A percentile compares a stretch with the other conserved stretches of the same genome.
phyloP scores from a whole-genome alignment of 2,113 vertebrate species.

The Cyanoliseus patagonus region DNA sequence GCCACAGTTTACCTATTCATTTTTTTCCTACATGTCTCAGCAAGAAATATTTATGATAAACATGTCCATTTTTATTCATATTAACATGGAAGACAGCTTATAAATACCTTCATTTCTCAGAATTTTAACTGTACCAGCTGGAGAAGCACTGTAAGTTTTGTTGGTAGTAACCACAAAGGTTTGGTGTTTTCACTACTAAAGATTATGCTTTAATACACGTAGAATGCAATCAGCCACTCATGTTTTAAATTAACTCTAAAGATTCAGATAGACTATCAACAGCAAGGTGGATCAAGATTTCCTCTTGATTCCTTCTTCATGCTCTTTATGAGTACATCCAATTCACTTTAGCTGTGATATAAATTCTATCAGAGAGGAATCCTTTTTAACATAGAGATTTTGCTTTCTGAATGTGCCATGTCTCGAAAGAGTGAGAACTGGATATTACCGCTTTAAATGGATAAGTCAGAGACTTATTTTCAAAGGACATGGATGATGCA shows the following conservation, averaged over 20 bases:
- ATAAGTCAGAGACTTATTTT: not conserved
- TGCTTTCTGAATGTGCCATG: not conserved
- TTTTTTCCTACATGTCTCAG: not conserved
- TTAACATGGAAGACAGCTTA: not conserved
- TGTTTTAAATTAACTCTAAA: not conserved
- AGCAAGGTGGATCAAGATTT: not conserved
- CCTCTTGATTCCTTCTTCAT: not conserved
- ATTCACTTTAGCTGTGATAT: not conserved
- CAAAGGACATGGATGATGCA: not conserved
- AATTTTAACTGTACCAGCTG: not conserved
- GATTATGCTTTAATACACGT: not conserved
- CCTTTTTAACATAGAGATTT: not conserved
- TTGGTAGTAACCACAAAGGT: not conserved
- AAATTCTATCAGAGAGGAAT: not conserved
- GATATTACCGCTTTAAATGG: not conserved
- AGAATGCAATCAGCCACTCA: not conserved
- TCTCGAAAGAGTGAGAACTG: not conserved
- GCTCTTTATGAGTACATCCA: not conserved
- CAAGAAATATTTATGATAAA: not conserved
- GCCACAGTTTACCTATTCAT: not conserved
- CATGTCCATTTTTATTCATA: not conserved
- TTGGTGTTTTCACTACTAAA: not conserved
- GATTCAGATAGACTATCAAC: not conserved
- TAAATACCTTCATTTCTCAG: not conserved
- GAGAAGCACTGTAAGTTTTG: not conserved